Evolutionary conservation across 2,888 invertebrate genomes (phyloP), one percentile per base, ranked within the genome.

Genomic region (Eupsilia transversa): DNA sequence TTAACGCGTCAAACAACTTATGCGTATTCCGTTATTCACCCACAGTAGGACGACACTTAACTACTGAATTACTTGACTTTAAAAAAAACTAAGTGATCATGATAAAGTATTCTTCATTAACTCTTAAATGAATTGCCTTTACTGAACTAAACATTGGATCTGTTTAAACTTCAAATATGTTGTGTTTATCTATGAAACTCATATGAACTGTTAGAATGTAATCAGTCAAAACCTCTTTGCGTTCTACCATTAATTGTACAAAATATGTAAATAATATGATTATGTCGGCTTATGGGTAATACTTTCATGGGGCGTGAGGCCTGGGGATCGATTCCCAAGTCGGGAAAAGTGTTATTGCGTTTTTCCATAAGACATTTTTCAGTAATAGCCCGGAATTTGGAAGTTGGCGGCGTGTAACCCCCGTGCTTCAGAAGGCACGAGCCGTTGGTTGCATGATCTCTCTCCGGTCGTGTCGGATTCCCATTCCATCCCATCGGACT

Each of bases 121-220:
- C 17, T 46, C 38, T 17, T 17, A 46, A 46, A 68, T 38, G 6
- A 59, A 57, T 30, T 54, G 20, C 49, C n/a, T 49, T 49, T 49
- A 52, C 52, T 52, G 10, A 12, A 12, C 38, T 33, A 33, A 23
- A 66, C 27, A 35, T 35, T 27, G 17, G 7, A 33, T 17, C 30
- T 35, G 20, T 38, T 66, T 63, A 57, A 52, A n/a, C 54, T 69
- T 43, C 10, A 38, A 59, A 75, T 69, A 60, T 46, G 60, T 60
- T 46, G 27, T 59, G 59, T 64, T 78, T 56, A 49, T 56, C 33
- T 23, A 61, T 35, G 10, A 52, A 60, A 72, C 20, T 52, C 35
- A 63, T 61, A 71, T 38, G 66, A 17, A 38, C 35, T 67, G 23
- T 35, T 33, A 35, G 35, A 60, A 57, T 67, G 27, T 56, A 65